Conservation (phyloP, 2,888 invertebrate species). For the Latrodectus hesperus region DNA sequence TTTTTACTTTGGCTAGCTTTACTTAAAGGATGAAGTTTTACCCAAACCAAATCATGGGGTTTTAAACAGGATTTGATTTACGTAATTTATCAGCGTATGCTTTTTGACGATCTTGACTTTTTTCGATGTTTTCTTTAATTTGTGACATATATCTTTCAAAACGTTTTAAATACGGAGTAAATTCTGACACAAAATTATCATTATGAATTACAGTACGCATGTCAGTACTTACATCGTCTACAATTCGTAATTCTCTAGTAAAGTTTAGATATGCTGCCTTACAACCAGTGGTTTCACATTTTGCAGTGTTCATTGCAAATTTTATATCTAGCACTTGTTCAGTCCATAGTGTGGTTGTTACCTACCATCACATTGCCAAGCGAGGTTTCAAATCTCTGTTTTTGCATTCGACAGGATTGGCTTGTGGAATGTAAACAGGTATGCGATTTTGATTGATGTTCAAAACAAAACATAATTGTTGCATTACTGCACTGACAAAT, state of each 20-base stretch:
- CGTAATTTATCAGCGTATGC: background rate
- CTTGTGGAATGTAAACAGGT: constrained; percentile 44
- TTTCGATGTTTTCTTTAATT: constrained; percentile 21
- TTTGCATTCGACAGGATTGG: constrained; percentile 50
- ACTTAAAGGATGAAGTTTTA: constrained; percentile 11
- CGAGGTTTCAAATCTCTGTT: constrained; percentile 30
- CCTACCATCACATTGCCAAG: constrained; percentile 30
- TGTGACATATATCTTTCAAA: constrained; percentile 3
- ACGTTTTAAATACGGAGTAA: constrained; percentile 13
- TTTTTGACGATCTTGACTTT: constrained; percentile 10
- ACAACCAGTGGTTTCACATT: constrained; percentile 2
- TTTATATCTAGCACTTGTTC: constrained; percentile 17
- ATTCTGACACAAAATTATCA: constrained; percentile 21
- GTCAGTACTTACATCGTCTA: constrained; percentile 18
- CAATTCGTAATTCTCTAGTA: constrained; percentile 23
- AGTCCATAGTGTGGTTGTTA: constrained; percentile 24
- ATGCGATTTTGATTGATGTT: constrained; percentile 4
- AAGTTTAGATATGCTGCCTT: constrained; percentile 27
- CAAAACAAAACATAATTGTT: background rate
- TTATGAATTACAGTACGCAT: background rate
- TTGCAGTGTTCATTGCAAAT: constrained; percentile 31
- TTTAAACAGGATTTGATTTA: background rate
- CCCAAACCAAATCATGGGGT: background rate
- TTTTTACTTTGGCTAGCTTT: background rate
- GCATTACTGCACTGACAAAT: constrained; percentile 17